These are phyloP conservation scores for Plutomurus gul DNA, from an alignment of 1,140 invertebrate species.

Conservation along the genomic window DNA sequence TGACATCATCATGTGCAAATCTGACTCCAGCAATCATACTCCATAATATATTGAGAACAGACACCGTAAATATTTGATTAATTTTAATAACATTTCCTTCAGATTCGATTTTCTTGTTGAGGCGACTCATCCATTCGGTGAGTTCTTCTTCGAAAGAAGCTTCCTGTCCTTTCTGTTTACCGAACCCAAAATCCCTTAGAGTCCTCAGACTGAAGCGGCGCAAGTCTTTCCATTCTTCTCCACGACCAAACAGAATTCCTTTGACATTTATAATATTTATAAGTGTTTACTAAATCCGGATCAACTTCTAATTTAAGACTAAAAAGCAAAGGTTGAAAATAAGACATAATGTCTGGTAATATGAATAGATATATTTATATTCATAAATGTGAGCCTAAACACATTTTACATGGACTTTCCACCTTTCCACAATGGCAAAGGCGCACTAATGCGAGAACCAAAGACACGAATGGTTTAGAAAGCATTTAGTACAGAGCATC, in stretches of 20 bases:
- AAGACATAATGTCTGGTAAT: too few relatives aligned
- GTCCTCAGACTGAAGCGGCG: conserved; percentile 11
- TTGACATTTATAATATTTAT: too few relatives aligned
- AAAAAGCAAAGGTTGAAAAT: too few relatives aligned
- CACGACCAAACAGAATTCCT: conserved; percentile 33
- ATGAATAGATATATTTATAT: too few relatives aligned
- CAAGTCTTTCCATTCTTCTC: background rate
- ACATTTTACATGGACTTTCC: too few relatives aligned
- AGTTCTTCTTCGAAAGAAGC: conserved; percentile 9
- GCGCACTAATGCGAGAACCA: too few relatives aligned
- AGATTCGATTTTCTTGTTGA: background rate
- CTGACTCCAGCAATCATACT: conserved; percentile 61
- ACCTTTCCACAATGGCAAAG: too few relatives aligned
- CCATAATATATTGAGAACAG: conserved; percentile 61
- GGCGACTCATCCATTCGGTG: background rate
- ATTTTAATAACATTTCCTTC: background rate
- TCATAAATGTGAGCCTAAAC: too few relatives aligned
- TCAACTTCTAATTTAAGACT: too few relatives aligned
- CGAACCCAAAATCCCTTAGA: conserved; percentile 35
- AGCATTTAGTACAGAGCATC: too few relatives aligned
- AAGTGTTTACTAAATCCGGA: too few relatives aligned
- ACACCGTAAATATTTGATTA: conserved; percentile 55
- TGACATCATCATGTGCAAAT: conserved; percentile 58
- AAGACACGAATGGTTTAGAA: too few relatives aligned
- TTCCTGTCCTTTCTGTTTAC: conserved; percentile 34